phyloP scores from a whole-genome alignment of 2,113 vertebrate species.

The Elanoides forficatus region DNA sequence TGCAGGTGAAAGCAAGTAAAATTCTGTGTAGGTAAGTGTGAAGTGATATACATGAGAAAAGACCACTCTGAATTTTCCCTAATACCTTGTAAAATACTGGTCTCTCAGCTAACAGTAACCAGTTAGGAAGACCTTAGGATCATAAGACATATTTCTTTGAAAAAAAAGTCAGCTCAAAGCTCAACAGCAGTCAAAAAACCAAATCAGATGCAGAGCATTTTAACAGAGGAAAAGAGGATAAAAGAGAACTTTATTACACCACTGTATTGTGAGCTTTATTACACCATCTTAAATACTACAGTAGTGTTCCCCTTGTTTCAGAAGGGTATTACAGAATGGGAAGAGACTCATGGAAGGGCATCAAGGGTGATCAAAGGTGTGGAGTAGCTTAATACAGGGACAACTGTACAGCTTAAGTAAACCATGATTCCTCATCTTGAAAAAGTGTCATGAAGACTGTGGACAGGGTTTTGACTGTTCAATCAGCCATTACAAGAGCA shows the following conservation, averaged over 20 bases:
- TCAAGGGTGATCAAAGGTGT: neutral
- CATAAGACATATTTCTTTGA: neutral
- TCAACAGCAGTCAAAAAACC: neutral
- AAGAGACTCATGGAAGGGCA: neutral
- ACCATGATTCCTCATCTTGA: neutral
- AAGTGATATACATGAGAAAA: neutral
- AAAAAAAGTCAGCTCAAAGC: neutral
- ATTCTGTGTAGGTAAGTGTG: neutral
- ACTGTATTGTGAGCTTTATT: neutral
- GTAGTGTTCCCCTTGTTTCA: neutral
- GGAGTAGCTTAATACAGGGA: neutral
- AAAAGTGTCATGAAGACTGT: neutral
- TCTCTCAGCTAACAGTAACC: neutral
- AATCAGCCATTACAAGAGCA: neutral
- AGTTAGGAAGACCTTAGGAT: neutral
- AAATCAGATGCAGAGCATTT: neutral
- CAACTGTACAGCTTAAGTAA: neutral
- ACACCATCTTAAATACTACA: neutral
- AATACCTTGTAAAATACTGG: neutral
- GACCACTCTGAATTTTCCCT: neutral
- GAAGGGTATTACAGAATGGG: neutral
- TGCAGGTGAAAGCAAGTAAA: neutral
- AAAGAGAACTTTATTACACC: neutral
- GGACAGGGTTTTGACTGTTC: neutral
- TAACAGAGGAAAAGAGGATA: neutral